These are phyloP conservation scores for Chauna torquata DNA, from an alignment of 2,113 vertebrate genomes.

Conservation along the genomic window DNA sequence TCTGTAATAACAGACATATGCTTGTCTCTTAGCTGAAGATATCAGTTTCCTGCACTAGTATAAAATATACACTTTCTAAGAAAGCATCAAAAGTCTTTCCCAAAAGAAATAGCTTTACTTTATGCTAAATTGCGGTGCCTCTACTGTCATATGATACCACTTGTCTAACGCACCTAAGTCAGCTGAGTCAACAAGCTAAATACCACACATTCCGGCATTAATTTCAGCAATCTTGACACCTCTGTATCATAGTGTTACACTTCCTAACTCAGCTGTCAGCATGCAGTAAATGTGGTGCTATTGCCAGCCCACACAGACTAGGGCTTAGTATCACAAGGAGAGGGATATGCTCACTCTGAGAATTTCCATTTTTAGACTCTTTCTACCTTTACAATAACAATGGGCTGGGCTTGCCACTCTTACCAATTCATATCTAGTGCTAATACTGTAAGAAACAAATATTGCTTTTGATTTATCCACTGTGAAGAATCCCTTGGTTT, in stretches of 20 bases:
- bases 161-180: constrained; percentile 10
- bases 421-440: constrained; percentile 15
- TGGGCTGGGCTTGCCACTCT: not conserved
- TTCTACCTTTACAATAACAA: not conserved
- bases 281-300: not conserved
- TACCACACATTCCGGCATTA: not conserved
- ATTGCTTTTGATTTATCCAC: not conserved
- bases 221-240: constrained; percentile 35
- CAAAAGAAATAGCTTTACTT: not conserved
- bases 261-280: constrained; percentile 48
- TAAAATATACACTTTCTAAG: constrained; percentile 5
- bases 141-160: not conserved
- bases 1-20: constrained; percentile 32
- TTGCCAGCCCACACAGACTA: constrained; percentile 37
- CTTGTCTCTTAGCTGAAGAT: not conserved
- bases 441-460: not conserved
- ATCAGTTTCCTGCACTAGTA: not conserved
- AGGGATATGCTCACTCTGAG: not conserved
- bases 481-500: not conserved
- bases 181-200: constrained; percentile 46
- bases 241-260: constrained; percentile 39
- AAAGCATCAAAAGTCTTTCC: constrained; percentile 7
- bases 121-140: constrained; percentile 11
- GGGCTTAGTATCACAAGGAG: not conserved
- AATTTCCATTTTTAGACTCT: not conserved